Evolutionary conservation across 2,797 vertebrate genomes (phyloP).

Genomic region (Vultur gryphus): DNA sequence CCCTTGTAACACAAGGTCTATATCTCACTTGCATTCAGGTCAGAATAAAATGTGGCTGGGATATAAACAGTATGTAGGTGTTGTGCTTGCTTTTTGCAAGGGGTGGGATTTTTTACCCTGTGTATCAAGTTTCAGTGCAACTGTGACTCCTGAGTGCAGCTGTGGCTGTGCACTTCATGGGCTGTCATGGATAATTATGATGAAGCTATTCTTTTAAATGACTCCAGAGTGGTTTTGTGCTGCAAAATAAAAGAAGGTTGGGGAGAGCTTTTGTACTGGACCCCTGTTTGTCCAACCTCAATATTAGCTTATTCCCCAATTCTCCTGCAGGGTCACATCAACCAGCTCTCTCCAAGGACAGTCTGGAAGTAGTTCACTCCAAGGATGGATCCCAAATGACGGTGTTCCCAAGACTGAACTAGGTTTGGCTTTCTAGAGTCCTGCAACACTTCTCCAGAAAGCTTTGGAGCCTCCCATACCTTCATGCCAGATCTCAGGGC

Average conservation of each 20-base stretch:
- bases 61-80: neutral
- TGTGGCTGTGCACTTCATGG: neutral
- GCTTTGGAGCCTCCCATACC: neutral
- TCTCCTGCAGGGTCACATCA: neutral
- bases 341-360: neutral
- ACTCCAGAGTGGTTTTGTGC: neutral
- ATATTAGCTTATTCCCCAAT: neutral
- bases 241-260: neutral
- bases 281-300: neutral
- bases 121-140: rapidly evolving
- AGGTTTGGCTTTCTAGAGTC: neutral
- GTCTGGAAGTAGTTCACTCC: neutral
- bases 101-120: neutral
- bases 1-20: neutral
- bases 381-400: neutral
- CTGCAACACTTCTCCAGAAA: neutral
- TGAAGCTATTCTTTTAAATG: neutral
- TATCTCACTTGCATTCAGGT: neutral
- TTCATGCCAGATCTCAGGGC: neutral
- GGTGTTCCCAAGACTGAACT: neutral
- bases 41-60: neutral
- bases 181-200: neutral
- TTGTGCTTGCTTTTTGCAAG: neutral
- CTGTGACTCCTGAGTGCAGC: neutral
- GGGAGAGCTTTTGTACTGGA: neutral